Percentiles rank a stretch among this genome's conserved stretches.
These are phyloP conservation scores for Chloroclystis v-ata DNA, from an alignment of 2,888 invertebrate genomes.

Conservation along the genomic window DNA sequence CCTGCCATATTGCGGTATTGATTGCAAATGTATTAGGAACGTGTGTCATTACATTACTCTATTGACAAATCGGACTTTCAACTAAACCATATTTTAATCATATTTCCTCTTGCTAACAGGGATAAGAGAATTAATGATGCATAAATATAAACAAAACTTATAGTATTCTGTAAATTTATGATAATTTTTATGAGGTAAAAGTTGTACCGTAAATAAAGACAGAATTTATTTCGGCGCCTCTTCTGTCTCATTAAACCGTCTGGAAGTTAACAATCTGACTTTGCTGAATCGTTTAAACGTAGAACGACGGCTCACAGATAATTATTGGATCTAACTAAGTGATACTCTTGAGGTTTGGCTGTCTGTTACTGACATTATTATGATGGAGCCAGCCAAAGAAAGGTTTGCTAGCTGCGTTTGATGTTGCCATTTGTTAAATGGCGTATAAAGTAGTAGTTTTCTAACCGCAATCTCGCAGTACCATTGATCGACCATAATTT, in stretches of 20 bases:
- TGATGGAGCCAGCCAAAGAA: constrained; percentile 21
- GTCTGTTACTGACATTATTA: constrained; percentile 27
- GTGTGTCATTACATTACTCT: constrained; percentile 1
- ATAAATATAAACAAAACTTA: constrained; percentile 1
- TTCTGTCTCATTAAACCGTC: constrained; percentile 15
- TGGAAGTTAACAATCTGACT: not conserved
- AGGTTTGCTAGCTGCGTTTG: constrained; percentile 16
- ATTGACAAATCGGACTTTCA: not conserved
- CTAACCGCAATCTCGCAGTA: constrained; percentile 43
- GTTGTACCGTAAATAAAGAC: not conserved
- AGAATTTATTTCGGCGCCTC: constrained; percentile 3
- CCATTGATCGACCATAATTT: constrained; percentile 34
- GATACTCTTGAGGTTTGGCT: constrained; percentile 5
- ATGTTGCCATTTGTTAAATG: constrained; percentile 37
- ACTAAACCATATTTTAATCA: too few relatives aligned
- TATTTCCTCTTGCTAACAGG: too few relatives aligned
- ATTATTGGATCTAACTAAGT: constrained; percentile 23
- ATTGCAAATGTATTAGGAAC: constrained; percentile 26
- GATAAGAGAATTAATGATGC: not conserved
- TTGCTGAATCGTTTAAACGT: constrained; percentile 31
- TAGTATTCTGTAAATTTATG: constrained; percentile 1
- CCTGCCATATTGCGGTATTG: constrained; percentile 27
- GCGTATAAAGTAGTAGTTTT: constrained; percentile 41
- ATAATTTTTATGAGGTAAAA: constrained; percentile 2
- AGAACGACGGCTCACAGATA: constrained; percentile 32